Conservation (phyloP, 1,140 invertebrate species). For the Rhagoletis zephyria region DNA sequence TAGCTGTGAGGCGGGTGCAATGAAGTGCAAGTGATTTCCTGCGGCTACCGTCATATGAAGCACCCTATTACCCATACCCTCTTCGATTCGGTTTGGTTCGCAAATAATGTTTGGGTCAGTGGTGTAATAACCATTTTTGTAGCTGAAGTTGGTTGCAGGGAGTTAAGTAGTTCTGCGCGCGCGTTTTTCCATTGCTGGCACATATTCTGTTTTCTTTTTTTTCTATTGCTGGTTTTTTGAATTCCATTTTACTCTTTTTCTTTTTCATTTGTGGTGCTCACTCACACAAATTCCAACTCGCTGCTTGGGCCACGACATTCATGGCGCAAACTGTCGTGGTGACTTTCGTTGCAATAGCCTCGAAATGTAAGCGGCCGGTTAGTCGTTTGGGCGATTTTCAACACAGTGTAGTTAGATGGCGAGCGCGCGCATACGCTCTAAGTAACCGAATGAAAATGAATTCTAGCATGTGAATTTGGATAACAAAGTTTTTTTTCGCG, state of each 20-base stretch:
- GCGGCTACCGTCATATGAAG: neutral
- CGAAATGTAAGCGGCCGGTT: slow-evolving; percentile 31
- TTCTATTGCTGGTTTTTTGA: too few relatives aligned
- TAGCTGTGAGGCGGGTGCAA: slow-evolving; percentile 2
- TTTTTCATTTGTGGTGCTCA: neutral
- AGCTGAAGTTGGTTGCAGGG: too few relatives aligned
- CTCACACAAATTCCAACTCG: slow-evolving; percentile 2
- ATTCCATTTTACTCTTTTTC: neutral
- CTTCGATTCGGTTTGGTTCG: neutral
- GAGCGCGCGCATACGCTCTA: neutral
- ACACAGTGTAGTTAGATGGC: neutral
- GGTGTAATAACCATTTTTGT: neutral
- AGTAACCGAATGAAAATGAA: neutral
- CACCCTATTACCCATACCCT: neutral
- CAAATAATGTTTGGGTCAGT: slow-evolving; percentile 33
- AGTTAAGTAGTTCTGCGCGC: too few relatives aligned
- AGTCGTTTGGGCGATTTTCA: slow-evolving; percentile 29
- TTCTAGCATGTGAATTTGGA: neutral
- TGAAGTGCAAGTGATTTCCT: slow-evolving; percentile 34
- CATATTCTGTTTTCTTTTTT: too few relatives aligned
- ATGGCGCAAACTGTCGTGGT: neutral
- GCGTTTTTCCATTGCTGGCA: too few relatives aligned
- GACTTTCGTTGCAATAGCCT: neutral
- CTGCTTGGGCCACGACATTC: neutral
- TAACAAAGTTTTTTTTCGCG: neutral